Evolutionary conservation across 2,113 vertebrate species (phyloP).

Genomic region (Hymenochirus boettgeri): DNA sequence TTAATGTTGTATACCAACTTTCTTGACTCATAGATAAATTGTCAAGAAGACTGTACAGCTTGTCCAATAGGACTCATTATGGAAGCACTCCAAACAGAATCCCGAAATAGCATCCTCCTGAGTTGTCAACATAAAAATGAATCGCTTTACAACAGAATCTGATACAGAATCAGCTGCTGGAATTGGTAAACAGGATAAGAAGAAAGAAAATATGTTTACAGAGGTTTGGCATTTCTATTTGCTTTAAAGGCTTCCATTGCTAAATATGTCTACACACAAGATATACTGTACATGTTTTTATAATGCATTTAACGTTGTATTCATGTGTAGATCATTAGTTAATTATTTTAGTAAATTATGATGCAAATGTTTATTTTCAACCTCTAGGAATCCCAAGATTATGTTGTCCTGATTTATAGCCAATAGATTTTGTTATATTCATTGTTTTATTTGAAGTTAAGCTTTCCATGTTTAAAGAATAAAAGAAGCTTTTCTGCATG

Average conservation of each 20-base stretch:
- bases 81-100: slow-evolving; percentile 42
- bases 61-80: slow-evolving; percentile 43
- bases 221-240: slow-evolving; percentile 32
- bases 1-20: slow-evolving; percentile 43
- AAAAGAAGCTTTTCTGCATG: not conserved
- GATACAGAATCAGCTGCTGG: slow-evolving; percentile 38
- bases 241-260: slow-evolving; percentile 29
- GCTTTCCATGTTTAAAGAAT: not conserved
- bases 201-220: slow-evolving; percentile 43
- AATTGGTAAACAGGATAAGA: slow-evolving; percentile 35
- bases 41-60: slow-evolving; percentile 38
- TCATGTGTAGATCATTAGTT: not conserved
- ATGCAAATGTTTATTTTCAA: not conserved
- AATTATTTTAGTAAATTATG: not conserved
- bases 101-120: slow-evolving; percentile 42
- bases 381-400: not conserved
- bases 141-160: slow-evolving; percentile 42
- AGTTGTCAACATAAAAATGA: slow-evolving; percentile 43
- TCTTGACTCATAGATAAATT: slow-evolving; percentile 33
- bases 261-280: slow-evolving; percentile 27
- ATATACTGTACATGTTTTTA: slow-evolving; percentile 8
- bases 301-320: not conserved
- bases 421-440: not conserved
- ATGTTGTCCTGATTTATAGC: too few relatives aligned
- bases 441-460: not conserved